Percentiles rank a stretch among this genome's conserved stretches.
Evolutionary conservation across 2,888 invertebrate genomes (phyloP).

Genomic region (Hydropsyche betteni): DNA sequence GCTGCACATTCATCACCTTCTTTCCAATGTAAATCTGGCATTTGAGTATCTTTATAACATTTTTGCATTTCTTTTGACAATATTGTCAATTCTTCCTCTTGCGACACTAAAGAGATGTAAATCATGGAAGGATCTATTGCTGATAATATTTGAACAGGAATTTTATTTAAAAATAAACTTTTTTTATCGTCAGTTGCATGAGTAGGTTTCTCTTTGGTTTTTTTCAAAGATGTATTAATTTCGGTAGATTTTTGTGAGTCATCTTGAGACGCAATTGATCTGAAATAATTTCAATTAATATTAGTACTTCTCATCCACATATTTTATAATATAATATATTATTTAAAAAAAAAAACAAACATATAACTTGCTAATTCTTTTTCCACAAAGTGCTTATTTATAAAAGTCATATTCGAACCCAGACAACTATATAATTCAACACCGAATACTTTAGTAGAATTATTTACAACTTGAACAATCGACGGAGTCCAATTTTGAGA

Average conservation of each 20-base stretch:
- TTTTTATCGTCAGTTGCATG: constrained; percentile 1
- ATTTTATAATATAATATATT: no score
- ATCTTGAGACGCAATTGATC: no score
- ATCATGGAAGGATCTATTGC: constrained; percentile 69
- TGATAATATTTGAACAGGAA: constrained; percentile 64
- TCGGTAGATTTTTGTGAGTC: no score
- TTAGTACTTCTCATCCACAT: no score
- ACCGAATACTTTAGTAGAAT: neutral
- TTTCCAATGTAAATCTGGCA: constrained; percentile 61
- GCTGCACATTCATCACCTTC: constrained; percentile 64
- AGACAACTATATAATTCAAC: neutral
- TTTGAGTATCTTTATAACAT: constrained; percentile 59
- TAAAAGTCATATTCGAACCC: neutral
- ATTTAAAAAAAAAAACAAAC: constrained; percentile 13
- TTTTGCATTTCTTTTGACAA: constrained; percentile 67
- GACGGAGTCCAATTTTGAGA: constrained; percentile 10
- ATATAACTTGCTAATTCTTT: neutral
- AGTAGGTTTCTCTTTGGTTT: no score
- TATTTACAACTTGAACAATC: neutral
- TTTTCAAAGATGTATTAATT: no score
- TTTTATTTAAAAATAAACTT: constrained; percentile 47
- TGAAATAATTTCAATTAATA: no score
- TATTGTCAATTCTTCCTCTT: constrained; percentile 60
- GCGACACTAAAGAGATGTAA: constrained; percentile 65
- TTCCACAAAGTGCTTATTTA: neutral